phyloP scores from a whole-genome alignment of 2,113 vertebrate species.

The Apteryx owenii region DNA sequence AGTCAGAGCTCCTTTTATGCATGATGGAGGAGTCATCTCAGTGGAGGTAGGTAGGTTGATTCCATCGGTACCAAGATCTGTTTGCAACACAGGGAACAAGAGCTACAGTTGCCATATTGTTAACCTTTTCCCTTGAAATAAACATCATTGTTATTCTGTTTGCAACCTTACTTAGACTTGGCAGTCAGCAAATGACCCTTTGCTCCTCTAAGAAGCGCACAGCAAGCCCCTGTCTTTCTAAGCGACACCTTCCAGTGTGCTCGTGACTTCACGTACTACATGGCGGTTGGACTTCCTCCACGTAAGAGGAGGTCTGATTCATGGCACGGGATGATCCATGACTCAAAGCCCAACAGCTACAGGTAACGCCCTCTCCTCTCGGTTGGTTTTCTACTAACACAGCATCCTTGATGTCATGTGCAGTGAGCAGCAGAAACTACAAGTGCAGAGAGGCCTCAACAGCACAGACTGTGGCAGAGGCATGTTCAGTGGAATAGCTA shows the following conservation, averaged over 20 bases:
- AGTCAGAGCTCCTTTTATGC: constrained; percentile 6
- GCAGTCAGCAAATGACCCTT: not conserved
- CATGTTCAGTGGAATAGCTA: not conserved
- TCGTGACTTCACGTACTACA: not conserved
- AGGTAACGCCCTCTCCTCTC: not conserved
- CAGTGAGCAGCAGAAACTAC: not conserved
- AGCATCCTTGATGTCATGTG: not conserved
- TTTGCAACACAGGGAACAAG: constrained; percentile 6
- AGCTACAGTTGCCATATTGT: not conserved
- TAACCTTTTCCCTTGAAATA: not conserved
- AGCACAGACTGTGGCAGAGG: not conserved
- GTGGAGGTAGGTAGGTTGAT: constrained; percentile 82
- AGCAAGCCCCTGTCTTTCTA: not conserved
- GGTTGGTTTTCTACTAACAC: not conserved
- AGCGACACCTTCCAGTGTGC: not conserved
- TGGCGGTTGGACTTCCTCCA: not conserved
- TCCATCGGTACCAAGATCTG: constrained; percentile 85
- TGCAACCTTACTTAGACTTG: not conserved
- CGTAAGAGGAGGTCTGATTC: not conserved
- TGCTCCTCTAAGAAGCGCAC: not conserved
- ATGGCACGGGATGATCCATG: not conserved
- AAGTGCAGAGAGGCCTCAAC: not conserved
- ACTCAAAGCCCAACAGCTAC: not conserved
- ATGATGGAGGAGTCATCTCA: constrained; percentile 38
- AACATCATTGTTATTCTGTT: not conserved